Conservation (phyloP, 2,888 invertebrate species). For the Alitta virens region DNA sequence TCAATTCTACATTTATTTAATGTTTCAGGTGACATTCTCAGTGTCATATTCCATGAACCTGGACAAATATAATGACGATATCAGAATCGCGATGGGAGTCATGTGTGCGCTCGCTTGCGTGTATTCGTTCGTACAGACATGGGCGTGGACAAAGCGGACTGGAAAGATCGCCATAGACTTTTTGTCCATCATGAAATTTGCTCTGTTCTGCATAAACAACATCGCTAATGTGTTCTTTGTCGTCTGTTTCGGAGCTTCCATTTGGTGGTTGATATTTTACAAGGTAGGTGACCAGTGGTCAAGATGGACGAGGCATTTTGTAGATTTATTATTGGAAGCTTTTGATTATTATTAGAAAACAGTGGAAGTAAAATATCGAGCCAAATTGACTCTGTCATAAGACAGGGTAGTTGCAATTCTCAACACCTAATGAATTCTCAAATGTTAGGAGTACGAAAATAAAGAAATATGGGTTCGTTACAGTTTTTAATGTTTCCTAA, state of each 20-base stretch:
- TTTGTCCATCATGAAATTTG: conserved; percentile 64
- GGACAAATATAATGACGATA: conserved; percentile 39
- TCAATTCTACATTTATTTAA: not conserved
- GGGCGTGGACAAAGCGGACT: conserved; percentile 68
- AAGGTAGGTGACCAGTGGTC: conserved; percentile 56
- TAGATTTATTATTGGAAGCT: too few species aligned
- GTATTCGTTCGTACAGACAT: conserved; percentile 67
- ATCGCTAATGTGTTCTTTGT: conserved; percentile 69
- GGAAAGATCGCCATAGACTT: conserved; percentile 65
- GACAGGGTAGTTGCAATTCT: too few species aligned
- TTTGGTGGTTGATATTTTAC: conserved; percentile 66
- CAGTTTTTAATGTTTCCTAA: too few species aligned
- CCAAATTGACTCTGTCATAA: too few species aligned
- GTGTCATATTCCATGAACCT: conserved; percentile 54
- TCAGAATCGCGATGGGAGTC: conserved; percentile 64
- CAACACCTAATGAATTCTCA: too few species aligned
- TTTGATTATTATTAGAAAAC: too few species aligned
- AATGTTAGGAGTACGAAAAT: too few species aligned
- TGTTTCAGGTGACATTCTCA: conserved; percentile 51
- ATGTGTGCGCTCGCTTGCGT: conserved; percentile 64
- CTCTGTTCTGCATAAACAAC: conserved; percentile 65
- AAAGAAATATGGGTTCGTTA: too few species aligned
- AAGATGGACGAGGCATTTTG: too few species aligned
- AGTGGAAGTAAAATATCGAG: too few species aligned
- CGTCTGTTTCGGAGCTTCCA: conserved; percentile 61